Base-by-base conservation (phyloP, 92 coral and sea anemone species). In the Epizoanthus stellaris region DNA sequence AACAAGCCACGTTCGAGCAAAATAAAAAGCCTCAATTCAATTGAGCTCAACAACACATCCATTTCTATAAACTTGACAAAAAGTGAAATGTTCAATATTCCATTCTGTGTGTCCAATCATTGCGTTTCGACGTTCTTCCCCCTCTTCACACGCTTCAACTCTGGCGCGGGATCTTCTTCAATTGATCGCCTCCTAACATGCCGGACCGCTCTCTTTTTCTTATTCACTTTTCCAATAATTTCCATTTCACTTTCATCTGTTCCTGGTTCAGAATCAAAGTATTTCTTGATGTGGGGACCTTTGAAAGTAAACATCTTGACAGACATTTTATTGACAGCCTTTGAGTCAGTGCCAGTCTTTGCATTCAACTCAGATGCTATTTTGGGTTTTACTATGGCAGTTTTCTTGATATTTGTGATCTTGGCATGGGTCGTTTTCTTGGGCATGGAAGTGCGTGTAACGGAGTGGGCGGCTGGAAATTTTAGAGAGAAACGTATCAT, bases 191-290 rank as follows among this genome's bases (percentile, higher is more conserved):
- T 79, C 19, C 61, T 79, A 4, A 79, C 34, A 21, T 43, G 61
- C 21, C 40, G 71, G 4, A 79, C 71, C n/a, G 83, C 71, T 62
- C 90, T 87, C 74, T 82, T 88, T 82, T 90, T 94, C 73, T 90
- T 87, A 56, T 87, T 87, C 63, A 94, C 91, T 69, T 94, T 95
- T 57, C 98, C 95, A 23, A 94, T 86, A 5, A 94, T 90, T 83
- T 94, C 98, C 91, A 94, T 69, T 68, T 94, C 95, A 60, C 92
- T 92, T 61, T 90, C 94, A 25, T 90, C 94, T 45, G 84, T 79
- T 70, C 98, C 98, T 65, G 95, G 93, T 70, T 85, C 95, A 1
- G 93, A 79, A 60, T 76, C 75, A 85, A 89, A 94, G 49, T 85
- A 89, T 21, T 87, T 85, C 68, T 85, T 94, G 58, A 80, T 49